Evolutionary conservation across 2,113 vertebrate species (phyloP), one percentile per base, ranked within the genome.

Genomic region (Redunca redunca): DNA sequence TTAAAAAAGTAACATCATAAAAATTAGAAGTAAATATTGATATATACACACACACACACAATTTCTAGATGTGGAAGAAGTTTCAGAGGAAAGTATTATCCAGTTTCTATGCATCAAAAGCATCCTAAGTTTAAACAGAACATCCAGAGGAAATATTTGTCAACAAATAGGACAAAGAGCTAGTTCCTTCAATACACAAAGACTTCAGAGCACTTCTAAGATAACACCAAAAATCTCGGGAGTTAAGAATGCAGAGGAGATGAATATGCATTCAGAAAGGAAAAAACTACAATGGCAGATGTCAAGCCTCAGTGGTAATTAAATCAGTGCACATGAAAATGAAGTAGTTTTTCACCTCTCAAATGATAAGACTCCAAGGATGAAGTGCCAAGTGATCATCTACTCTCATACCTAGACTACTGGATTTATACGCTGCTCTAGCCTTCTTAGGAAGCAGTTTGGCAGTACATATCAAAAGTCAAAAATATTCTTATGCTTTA

Each of bases 41-140:
- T 90, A 19, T 50, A 21, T 85, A 57, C 3, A 25, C 1, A 25
- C 8, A 57, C 9, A 25, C 57, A 58, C 23, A 58, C 28, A 33
- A 52, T 71, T 23, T 88, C 46, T 78, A 77, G 57, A 40, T 86
- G 10, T 23, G 12, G 36, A 36, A 92, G 14, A 91, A 19, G 7
- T 89, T 85, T 90, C 58, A 80, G 84, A 94, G 74, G 62, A 90
- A 96, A 91, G 40, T 83, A 92, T 50, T 82, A 94, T 58, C 62
- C 84, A 33, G 52, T 88, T 94, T 58, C 7, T 14, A 67, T 40
- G 23, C 8, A 64, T 67, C 40, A 33, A 40, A 85, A 64, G 3
- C 43, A 57, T 60, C 60, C 78, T 53, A 89, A 85, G 14, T 67
- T 71, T 94, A 92, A 95, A 88, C 26, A 96, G 88, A 90, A 94